Base-by-base conservation (phyloP, 2,888 invertebrate genomes). In the Drosophila peninsularis region DNA sequence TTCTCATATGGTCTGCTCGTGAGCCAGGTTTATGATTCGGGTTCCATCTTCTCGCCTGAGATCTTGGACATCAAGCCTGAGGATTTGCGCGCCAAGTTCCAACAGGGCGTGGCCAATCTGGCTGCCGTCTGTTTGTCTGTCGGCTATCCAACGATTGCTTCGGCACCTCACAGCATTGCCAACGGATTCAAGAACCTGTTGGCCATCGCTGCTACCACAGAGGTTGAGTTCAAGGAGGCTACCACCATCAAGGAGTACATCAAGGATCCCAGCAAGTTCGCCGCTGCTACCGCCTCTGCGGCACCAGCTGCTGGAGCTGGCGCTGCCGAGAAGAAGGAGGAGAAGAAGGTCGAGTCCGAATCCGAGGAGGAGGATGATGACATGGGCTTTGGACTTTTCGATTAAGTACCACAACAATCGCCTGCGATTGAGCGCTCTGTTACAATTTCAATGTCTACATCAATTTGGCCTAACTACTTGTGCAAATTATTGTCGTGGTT, bases 51-150 rank as follows among this genome's bases (percentile, higher is more conserved):
- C 93, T 96, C 97, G 19, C 99, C 99, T 1, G 96, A 96, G 80
- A 98, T 99, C 90, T 94, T 99, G 90, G 99, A 99, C 94, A 99
- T 99, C 93, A 99, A 98, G 91, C 97, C 98, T 11, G 99, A 98
- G 91, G 99, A 99, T 93, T 94, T 99, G 66, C 95, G 97, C 60
- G 95, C 95, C 77, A 96, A 96, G 91, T 99, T 99, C 94, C 93
- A 98, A 94, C 95, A 95, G 93, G 99, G 99, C 82, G 98, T 99
- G 50, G 96, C 97, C 78, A 98, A 98, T 90, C 94, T 99, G 90
- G 99, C 99, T 44, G 95, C 98, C 6, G 95, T 99, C 27, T 99
- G 97, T 91, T 94, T 99, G 93, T 94, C 95, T 80, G 97, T 99
- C 91, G 97, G 97, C 73, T 99, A 99, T 93, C 99, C 99, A 75